A percentile compares a stretch with the other conserved stretches of the same genome.
Evolutionary conservation across 2,113 vertebrate species (phyloP).

Genomic region (Columba livia): DNA sequence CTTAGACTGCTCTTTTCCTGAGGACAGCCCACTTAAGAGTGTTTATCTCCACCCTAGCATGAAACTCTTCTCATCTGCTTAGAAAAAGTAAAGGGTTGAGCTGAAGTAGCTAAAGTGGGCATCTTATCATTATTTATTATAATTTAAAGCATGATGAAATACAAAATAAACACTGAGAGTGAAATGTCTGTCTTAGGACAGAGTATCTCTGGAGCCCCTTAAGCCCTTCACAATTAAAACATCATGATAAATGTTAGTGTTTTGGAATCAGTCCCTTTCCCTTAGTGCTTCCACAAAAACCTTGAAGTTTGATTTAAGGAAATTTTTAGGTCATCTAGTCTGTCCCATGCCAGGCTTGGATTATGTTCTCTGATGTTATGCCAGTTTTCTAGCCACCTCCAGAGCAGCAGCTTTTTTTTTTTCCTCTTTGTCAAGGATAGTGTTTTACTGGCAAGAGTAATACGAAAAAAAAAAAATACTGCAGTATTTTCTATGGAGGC

Average conservation of each 20-base stretch:
- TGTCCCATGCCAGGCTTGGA: not conserved
- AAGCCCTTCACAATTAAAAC: not conserved
- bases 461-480: not conserved
- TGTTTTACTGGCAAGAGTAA: constrained; percentile 17
- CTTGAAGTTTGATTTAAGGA: not conserved
- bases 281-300: not conserved
- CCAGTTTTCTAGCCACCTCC: constrained; percentile 26
- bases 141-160: not conserved
- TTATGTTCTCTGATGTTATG: constrained; percentile 5
- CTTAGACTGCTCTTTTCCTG: not conserved
- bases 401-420: constrained; percentile 44
- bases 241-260: not conserved
- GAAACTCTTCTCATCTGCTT: not conserved
- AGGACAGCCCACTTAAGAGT: not conserved
- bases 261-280: not conserved
- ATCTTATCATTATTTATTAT: not conserved
- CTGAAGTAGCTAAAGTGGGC: not conserved
- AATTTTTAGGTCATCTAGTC: not conserved
- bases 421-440: constrained; percentile 12
- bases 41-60: not conserved
- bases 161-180: not conserved
- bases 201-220: not conserved
- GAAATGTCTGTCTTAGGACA: not conserved
- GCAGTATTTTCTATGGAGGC: constrained; percentile 19
- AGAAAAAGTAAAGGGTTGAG: not conserved